These are phyloP conservation scores for Drymonia ruficornis DNA, from an alignment of 2,888 invertebrate species.

Conservation along the genomic window DNA sequence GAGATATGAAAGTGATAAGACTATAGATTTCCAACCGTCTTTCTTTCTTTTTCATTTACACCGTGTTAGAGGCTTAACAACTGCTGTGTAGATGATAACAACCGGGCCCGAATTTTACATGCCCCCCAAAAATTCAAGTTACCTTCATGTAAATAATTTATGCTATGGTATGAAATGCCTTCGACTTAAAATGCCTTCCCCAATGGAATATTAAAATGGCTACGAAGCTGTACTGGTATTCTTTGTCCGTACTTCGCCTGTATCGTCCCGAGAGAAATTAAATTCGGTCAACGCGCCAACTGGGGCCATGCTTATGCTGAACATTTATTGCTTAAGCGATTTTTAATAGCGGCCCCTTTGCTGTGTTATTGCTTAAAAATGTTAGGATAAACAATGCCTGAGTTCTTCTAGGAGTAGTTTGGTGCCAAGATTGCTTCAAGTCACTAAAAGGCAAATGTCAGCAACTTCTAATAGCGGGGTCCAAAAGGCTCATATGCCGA, in stretches of 20 bases:
- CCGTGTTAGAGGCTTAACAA: no score
- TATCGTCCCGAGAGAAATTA: constrained; percentile 21
- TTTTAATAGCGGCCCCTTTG: constrained; percentile 17
- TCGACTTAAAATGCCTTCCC: background rate
- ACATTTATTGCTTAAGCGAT: constrained; percentile 22
- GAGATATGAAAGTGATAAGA: no score
- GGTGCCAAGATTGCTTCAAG: background rate
- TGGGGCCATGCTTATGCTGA: constrained; percentile 11
- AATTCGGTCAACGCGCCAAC: constrained; percentile 11
- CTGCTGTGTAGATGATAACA: no score
- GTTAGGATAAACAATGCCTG: background rate
- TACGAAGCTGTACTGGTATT: background rate
- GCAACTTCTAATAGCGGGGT: no score
- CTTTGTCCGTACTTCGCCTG: constrained; percentile 1
- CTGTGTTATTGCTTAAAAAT: background rate
- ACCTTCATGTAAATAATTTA: no score
- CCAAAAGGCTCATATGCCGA: no score
- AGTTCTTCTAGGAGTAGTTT: no score
- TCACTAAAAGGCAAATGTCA: no score
- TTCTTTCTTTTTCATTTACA: no score
- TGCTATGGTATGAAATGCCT: background rate
- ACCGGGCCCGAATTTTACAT: no score
- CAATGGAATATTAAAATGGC: background rate
- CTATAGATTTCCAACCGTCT: no score
- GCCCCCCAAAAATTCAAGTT: no score